Base-by-base conservation (phyloP, 2,888 invertebrate genomes). In the Mythimna lalbum region DNA sequence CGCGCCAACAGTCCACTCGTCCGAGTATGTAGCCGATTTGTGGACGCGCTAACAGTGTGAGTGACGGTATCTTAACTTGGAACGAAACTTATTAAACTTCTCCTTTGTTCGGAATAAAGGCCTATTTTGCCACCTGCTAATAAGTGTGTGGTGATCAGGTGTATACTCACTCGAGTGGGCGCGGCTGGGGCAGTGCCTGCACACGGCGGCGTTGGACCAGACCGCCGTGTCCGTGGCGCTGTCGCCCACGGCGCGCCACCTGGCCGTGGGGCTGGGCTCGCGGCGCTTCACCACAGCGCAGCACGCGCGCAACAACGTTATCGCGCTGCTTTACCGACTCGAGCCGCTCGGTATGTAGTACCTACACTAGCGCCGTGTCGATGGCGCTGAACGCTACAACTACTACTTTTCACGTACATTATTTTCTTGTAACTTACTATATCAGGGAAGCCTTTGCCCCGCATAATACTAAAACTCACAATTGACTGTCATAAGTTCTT, bases 161-260 rank as follows among this genome's bases (percentile, higher is more conserved):
- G 97, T 98, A 36, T 98, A 98, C 92, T 98, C 98, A 80, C 94
- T 98, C 84, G 96, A 97, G 88, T 97, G 97, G 96, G 96, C 97
- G 81, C 97, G 97, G 0, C 93, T 98, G 56, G 98, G 98, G 0
- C 97, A 98, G 89, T 97, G 97, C 90, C 95, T 98, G 67, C 98
- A 97, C 93, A 97, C 97, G n/a, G 97, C 97, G 9, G 97, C 96
- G 89, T 96, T 98, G 80, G 97, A 98, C 87, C 98, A 98, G 86
- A 97, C 97, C 90, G 98, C 98, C 1, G 98, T 98, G 62, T 98
- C 98, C 1, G 97, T 98, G 53, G 98, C 98, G 76, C 95, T 98
- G 79, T 98, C 98, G n/a, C 98, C 98, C 2, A 97, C 98, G 19
- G 97, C 97, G 79, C 96, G 98, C 36, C 98, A 98, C 92, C 95